Conservation (phyloP, 2,797 vertebrate genomes). For the Poecile montanus region DNA sequence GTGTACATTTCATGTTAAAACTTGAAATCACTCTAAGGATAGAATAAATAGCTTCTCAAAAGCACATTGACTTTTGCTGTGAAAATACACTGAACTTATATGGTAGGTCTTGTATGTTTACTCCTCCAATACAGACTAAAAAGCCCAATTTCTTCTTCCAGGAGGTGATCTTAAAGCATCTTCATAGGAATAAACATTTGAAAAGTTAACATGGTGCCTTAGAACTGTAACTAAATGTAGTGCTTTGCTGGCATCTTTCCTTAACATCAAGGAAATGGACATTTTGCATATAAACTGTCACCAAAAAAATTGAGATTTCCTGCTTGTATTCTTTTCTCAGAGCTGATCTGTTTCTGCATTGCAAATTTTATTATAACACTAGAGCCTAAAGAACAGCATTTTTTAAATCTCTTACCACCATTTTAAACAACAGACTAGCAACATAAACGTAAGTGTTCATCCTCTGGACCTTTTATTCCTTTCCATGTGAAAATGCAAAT, state of each 20-base stretch:
- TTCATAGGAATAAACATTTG: slow-evolving; percentile 10
- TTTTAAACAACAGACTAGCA: slow-evolving; percentile 50
- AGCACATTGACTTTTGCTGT: slow-evolving; percentile 16
- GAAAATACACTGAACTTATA: neutral
- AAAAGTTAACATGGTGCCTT: neutral
- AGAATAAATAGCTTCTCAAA: slow-evolving; percentile 22
- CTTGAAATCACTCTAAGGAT: neutral
- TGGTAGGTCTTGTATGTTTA: neutral
- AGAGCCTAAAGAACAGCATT: neutral
- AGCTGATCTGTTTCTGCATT: neutral
- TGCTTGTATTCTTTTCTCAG: neutral
- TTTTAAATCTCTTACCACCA: slow-evolving; percentile 35
- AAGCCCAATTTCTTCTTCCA: slow-evolving; percentile 34
- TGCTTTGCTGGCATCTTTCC: slow-evolving; percentile 40
- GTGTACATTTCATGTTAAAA: neutral
- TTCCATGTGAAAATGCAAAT: slow-evolving; percentile 72
- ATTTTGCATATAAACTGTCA: slow-evolving; percentile 19
- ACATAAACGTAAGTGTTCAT: slow-evolving; percentile 38
- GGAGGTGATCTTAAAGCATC: neutral
- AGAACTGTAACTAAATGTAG: neutral
- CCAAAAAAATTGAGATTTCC: slow-evolving; percentile 14
- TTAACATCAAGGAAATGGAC: slow-evolving; percentile 26
- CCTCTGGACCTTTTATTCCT: neutral
- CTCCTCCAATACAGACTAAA: slow-evolving; percentile 40
- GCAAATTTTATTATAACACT: neutral